A percentile compares a stretch with the other conserved stretches of the same genome.
Evolutionary conservation across 2,797 vertebrate genomes (phyloP).

Genomic region (Picus viridis): DNA sequence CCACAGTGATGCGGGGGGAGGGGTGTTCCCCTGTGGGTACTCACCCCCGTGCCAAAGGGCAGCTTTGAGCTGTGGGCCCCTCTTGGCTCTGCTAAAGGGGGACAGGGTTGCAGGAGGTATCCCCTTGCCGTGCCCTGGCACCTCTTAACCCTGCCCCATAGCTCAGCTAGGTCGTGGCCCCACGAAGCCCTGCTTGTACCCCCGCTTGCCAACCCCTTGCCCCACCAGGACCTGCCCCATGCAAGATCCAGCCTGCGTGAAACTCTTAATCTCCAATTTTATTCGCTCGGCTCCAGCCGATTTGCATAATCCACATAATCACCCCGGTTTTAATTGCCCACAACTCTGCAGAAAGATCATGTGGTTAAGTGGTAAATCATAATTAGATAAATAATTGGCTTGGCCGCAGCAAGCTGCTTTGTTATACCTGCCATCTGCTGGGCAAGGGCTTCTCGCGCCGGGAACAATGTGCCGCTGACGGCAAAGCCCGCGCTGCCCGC

Average conservation of each 20-base stretch:
- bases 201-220: background rate
- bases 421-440: slow-evolving; percentile 92
- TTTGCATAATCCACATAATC: slow-evolving; percentile 92
- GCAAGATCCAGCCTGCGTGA: slow-evolving; percentile 76
- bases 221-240: slow-evolving; percentile 54
- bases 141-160: background rate
- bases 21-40: background rate
- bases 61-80: background rate
- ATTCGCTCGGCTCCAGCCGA: slow-evolving; percentile 84
- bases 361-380: slow-evolving; percentile 96
- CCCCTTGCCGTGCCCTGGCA: background rate
- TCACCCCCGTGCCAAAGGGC: accelerated
- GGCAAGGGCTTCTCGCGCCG: slow-evolving; percentile 76
- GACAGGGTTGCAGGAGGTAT: background rate
- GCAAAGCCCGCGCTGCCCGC: slow-evolving; percentile 60
- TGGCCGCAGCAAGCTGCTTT: slow-evolving; percentile 95
- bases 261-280: slow-evolving; percentile 87
- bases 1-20: accelerated
- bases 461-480: slow-evolving; percentile 77
- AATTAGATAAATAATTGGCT: slow-evolving; percentile 98
- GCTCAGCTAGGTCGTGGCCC: background rate
- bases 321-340: slow-evolving; percentile 90
- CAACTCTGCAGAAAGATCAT: slow-evolving; percentile 90
- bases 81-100: background rate
- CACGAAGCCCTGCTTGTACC: background rate